Conservation (phyloP, 1,140 invertebrate genomes). For the Drosophila kepulauana region DNA sequence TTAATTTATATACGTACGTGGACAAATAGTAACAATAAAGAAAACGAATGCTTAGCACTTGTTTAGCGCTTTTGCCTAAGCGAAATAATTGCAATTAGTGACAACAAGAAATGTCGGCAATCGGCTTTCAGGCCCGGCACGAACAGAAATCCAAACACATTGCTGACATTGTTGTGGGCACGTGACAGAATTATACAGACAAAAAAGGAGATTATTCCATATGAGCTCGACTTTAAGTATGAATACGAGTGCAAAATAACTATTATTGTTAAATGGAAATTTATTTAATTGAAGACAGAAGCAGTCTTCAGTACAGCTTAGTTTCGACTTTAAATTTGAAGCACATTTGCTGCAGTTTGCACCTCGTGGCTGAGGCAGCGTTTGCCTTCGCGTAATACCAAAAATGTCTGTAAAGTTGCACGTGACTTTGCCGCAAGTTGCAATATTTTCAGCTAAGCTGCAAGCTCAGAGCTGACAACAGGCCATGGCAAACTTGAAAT, state of each 20-base stretch:
- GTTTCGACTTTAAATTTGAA: slow-evolving; percentile 29
- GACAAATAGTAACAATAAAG: not conserved
- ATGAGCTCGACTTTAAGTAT: not conserved
- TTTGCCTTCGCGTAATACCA: slow-evolving; percentile 43
- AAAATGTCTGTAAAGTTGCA: slow-evolving; percentile 80
- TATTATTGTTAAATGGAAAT: slow-evolving; percentile 44
- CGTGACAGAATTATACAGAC: slow-evolving; percentile 44
- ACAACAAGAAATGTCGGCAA: not conserved
- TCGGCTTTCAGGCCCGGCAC: not conserved
- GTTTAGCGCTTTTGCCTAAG: slow-evolving; percentile 40
- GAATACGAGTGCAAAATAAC: not conserved
- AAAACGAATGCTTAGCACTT: slow-evolving; percentile 24
- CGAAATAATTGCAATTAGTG: slow-evolving; percentile 44
- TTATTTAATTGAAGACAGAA: slow-evolving; percentile 43
- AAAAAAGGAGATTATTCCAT: slow-evolving; percentile 22
- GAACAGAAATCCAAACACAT: slow-evolving; percentile 13
- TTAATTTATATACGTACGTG: no score
- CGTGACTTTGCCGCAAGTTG: slow-evolving; percentile 77
- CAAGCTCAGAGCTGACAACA: slow-evolving; percentile 61
- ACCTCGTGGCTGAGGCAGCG: slow-evolving; percentile 15
- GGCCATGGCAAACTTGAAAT: slow-evolving; percentile 65
- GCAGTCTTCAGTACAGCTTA: not conserved
- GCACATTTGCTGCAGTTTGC: slow-evolving; percentile 25
- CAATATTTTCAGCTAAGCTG: slow-evolving; percentile 74
- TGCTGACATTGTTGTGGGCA: slow-evolving; percentile 37